Base-by-base conservation (phyloP, 2,113 vertebrate genomes). In the Uria aalge region DNA sequence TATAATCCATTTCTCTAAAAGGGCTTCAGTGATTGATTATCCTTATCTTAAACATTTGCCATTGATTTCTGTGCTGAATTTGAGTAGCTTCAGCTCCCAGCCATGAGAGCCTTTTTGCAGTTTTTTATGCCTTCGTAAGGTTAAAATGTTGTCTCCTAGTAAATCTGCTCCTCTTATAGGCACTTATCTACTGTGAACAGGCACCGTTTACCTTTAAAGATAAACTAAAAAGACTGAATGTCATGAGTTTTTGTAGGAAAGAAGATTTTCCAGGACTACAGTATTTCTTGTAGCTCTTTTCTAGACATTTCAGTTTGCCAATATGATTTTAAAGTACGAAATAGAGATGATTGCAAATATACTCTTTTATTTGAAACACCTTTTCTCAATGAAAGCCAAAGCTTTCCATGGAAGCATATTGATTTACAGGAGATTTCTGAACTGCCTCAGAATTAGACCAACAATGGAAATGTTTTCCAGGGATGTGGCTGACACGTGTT, bases 11-110 rank as follows among this genome's bases (percentile, higher is more conserved):
- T 93, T 84, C 21, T 67, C 36, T 75, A 52, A 75, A 84, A 78
- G 55, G 53, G 15, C 3, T 92, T 79, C 79, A 56, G 55, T 86
- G 79, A 74, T 71, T 93, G 83, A 80, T 80, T 74, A 81, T 57
- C 34, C 68, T 92, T 94, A 93, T 71, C 67, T 88, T 83, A 85
- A 95, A 60, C 13, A 78, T 84, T 92, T 92, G 6, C 21, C 40
- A 71, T 38, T 68, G 76, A 91, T 91, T 94, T 92, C 59, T 91
- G 19, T 90, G 92, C 64, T 63, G 69, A 89, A 87, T 94, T 84
- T 74, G 68, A 88, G 75, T 45, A 68, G 9, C 43, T 88, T 91
- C 67, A 80, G 4, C 43, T 90, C 21, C 29, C 26, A 91, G 36
- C 10, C 52, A 40, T 36, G 13, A 84, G 24, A 74, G 16, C 1